A percentile compares a stretch with the other conserved stretches of the same genome.
Evolutionary conservation across 2,113 vertebrate genomes (phyloP).

Genomic region (Peromyscus californicus): DNA sequence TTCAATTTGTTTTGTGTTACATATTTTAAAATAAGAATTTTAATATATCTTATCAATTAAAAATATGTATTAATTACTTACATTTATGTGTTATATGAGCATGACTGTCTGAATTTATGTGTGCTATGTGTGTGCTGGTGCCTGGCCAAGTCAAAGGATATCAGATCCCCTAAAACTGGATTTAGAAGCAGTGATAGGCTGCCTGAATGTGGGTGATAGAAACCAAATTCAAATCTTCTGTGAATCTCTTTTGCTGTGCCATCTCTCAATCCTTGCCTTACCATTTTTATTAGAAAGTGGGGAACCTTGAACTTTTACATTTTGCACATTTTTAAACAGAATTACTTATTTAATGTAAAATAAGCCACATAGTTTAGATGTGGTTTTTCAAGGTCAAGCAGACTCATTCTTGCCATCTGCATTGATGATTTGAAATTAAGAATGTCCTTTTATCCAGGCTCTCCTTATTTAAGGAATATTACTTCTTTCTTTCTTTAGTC

Average conservation of each 20-base stretch:
- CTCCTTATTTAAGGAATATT: background rate
- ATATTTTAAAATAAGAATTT: background rate
- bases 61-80: background rate
- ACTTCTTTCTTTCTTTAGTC: background rate
- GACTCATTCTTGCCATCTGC: background rate
- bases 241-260: background rate
- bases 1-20: background rate
- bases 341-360: slow-evolving; percentile 21
- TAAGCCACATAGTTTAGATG: background rate
- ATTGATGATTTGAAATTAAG: background rate
- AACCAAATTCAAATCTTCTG: background rate
- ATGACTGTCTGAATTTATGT: background rate
- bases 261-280: background rate
- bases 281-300: background rate
- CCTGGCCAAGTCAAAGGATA: background rate
- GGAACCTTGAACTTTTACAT: background rate
- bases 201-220: background rate
- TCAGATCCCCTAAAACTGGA: background rate
- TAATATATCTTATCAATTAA: background rate
- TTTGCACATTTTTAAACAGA: background rate
- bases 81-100: background rate
- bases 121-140: background rate
- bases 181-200: background rate
- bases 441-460: background rate
- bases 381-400: background rate